Evolutionary conservation across 2,888 invertebrate species (phyloP).

Genomic region (Caenorhabditis virilis): DNA sequence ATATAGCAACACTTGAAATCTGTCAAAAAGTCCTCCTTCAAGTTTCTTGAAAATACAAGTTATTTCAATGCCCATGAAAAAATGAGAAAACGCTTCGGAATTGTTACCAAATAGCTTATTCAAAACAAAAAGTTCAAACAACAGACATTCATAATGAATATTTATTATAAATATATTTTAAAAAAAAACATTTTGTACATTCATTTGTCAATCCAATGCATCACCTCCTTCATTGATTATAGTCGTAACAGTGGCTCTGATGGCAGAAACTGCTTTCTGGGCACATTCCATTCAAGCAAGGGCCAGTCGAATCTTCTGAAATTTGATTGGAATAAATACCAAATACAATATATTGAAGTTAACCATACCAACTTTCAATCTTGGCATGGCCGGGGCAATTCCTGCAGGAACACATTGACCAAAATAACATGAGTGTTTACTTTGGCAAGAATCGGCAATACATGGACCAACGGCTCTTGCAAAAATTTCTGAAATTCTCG

Average conservation of each 20-base stretch:
- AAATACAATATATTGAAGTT: background rate
- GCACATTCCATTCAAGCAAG: slow-evolving; percentile 44
- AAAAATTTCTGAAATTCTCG: slow-evolving; percentile 44
- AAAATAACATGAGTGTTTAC: slow-evolving; percentile 43
- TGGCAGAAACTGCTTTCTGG: slow-evolving; percentile 42
- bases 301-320: slow-evolving; percentile 43
- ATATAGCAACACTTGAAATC: too few species aligned
- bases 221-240: slow-evolving; percentile 7
- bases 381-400: slow-evolving; percentile 45
- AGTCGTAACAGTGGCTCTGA: slow-evolving; percentile 40
- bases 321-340: background rate
- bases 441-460: slow-evolving; percentile 45
- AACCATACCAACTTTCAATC: slow-evolving; percentile 29
- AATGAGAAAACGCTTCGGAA: too few species aligned
- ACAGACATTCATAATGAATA: background rate
- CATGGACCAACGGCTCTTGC: slow-evolving; percentile 50
- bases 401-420: slow-evolving; percentile 49
- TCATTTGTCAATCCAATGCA: background rate
- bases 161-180: background rate
- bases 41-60: too few species aligned
- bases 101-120: too few species aligned
- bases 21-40: too few species aligned
- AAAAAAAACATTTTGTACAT: background rate
- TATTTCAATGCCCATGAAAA: too few species aligned
- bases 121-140: too few species aligned